Evolutionary conservation across 92 coral and sea anemone species (phyloP).

Genomic region (Parazoanthus darwini): DNA sequence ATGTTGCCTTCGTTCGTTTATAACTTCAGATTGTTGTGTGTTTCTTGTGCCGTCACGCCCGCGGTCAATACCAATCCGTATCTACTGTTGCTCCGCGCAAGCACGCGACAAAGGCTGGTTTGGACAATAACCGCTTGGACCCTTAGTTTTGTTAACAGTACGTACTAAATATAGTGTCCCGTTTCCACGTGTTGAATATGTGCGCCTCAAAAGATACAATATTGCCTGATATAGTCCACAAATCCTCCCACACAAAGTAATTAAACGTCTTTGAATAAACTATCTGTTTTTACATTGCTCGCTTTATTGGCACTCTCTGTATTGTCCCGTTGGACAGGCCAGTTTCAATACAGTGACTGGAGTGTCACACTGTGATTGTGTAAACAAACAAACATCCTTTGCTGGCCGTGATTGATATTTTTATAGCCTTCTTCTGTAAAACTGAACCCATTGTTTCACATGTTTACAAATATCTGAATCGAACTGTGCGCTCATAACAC

Average conservation of each 20-base stretch:
- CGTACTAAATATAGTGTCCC: slow-evolving; percentile 57
- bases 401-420: slow-evolving; percentile 88
- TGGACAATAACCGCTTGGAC: slow-evolving; percentile 53
- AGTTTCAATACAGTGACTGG: slow-evolving; percentile 78
- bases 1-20: slow-evolving; percentile 40
- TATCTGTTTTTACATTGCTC: slow-evolving; percentile 83
- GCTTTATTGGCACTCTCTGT: slow-evolving; percentile 87
- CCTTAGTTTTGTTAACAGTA: slow-evolving; percentile 57
- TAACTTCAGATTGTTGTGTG: not conserved
- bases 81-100: slow-evolving; percentile 50
- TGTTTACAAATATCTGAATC: slow-evolving; percentile 86
- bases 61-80: slow-evolving; percentile 32
- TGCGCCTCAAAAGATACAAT: slow-evolving; percentile 83
- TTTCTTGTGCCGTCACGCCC: slow-evolving; percentile 23
- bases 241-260: slow-evolving; percentile 93
- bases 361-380: slow-evolving; percentile 81
- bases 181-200: slow-evolving; percentile 83
- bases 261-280: slow-evolving; percentile 93
- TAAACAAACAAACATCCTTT: slow-evolving; percentile 83
- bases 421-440: slow-evolving; percentile 87
- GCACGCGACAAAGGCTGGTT: slow-evolving; percentile 50
- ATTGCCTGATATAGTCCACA: slow-evolving; percentile 78
- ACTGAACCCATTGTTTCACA: slow-evolving; percentile 81
- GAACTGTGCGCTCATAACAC: slow-evolving; percentile 66
- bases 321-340: slow-evolving; percentile 85